phyloP scores from a whole-genome alignment of 2,797 vertebrate species.

The Rhinatrema bivittatum region DNA sequence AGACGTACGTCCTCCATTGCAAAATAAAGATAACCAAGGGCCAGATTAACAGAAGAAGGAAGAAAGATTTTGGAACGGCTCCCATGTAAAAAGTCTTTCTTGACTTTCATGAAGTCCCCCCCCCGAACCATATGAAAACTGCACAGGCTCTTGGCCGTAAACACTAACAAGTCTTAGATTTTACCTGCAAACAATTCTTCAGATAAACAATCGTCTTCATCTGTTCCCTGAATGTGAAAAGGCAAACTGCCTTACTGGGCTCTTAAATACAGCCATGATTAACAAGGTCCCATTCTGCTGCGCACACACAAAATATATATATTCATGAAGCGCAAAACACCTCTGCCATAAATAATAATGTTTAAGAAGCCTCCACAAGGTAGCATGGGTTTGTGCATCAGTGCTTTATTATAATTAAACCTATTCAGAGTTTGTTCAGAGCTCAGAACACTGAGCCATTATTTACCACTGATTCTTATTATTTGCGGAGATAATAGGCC shows the following conservation, averaged over 20 bases:
- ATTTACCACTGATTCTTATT: neutral
- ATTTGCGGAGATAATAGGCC: neutral
- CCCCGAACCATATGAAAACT: too few species aligned
- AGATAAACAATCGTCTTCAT: neutral
- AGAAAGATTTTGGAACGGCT: too few species aligned
- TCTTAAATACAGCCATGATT: conserved; percentile 8
- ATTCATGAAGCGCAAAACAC: neutral
- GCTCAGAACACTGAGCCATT: neutral
- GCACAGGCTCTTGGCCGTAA: too few species aligned
- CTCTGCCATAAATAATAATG: neutral
- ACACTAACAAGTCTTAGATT: too few species aligned
- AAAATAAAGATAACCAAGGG: too few species aligned
- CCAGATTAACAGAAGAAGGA: too few species aligned
- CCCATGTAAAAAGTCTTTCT: too few species aligned
- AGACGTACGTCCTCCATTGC: too few species aligned
- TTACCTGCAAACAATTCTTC: conserved; percentile 4
- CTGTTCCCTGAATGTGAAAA: neutral
- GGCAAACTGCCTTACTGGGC: neutral
- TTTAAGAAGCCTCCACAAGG: neutral
- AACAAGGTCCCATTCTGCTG: conserved; percentile 10
- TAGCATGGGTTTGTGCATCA: neutral
- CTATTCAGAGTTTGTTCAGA: neutral
- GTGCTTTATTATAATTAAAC: neutral
- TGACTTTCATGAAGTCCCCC: too few species aligned
- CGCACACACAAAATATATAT: neutral